These are phyloP conservation scores for Lithophane ornitopus DNA, from an alignment of 2,888 invertebrate genomes.

Conservation along the genomic window DNA sequence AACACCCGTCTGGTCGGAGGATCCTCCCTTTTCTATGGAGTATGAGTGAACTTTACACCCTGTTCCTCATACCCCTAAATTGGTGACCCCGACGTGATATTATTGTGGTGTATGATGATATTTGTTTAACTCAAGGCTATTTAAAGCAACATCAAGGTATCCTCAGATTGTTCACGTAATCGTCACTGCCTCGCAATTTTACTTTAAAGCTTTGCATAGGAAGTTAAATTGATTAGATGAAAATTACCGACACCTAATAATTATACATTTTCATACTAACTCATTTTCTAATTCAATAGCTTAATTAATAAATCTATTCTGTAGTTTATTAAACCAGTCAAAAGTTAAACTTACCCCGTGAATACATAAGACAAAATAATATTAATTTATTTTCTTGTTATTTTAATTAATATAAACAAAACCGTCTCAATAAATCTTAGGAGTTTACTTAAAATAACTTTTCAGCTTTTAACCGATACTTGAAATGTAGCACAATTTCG, in stretches of 20 bases:
- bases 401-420: constrained; percentile 7
- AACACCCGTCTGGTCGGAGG: too few species aligned
- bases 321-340: too few species aligned
- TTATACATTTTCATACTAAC: too few species aligned
- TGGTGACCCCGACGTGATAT: too few species aligned
- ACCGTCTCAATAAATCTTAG: constrained; percentile 11
- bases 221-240: neutral
- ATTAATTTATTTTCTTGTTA: neutral
- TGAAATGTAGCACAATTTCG: constrained; percentile 38
- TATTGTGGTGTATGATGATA: neutral
- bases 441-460: constrained; percentile 32
- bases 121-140: neutral
- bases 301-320: neutral
- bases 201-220: neutral
- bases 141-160: neutral
- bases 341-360: neutral
- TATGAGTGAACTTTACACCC: too few species aligned
- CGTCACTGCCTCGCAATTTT: neutral
- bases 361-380: neutral
- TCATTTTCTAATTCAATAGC: neutral
- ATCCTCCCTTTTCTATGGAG: too few species aligned
- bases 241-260: neutral
- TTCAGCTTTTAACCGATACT: constrained; percentile 37
- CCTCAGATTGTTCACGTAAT: neutral
- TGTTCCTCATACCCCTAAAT: too few species aligned